Evolutionary conservation across 1,140 invertebrate genomes (phyloP).

Genomic region (Protaetia brevitarsis): DNA sequence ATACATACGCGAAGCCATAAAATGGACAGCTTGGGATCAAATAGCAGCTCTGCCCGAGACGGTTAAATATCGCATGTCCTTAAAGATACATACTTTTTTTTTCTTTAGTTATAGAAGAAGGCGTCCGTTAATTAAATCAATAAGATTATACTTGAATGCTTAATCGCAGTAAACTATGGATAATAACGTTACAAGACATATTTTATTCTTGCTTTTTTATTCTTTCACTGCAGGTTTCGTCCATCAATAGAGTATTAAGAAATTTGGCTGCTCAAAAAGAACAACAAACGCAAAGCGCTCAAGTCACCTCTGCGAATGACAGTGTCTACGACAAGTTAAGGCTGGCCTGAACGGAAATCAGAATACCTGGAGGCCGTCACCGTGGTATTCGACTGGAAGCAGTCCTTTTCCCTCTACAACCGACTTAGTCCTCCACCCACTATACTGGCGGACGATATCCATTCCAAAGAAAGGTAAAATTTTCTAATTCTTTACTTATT

Average conservation of each 20-base stretch:
- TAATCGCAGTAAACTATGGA: too few species aligned
- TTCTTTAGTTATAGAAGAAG: too few species aligned
- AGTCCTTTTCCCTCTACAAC: slow-evolving; percentile 54
- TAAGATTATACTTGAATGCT: too few species aligned
- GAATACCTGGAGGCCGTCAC: slow-evolving; percentile 72
- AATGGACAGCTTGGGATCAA: too few species aligned
- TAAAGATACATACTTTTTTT: too few species aligned
- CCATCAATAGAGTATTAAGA: slow-evolving; percentile 97
- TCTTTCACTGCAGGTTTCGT: slow-evolving; percentile 81
- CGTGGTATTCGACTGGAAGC: slow-evolving; percentile 74
- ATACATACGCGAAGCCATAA: too few species aligned
- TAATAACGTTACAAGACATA: too few species aligned
- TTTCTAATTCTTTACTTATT: background rate
- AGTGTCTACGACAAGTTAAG: slow-evolving; percentile 93
- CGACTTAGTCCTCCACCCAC: slow-evolving; percentile 51
- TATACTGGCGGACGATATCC: slow-evolving; percentile 51
- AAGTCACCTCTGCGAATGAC: slow-evolving; percentile 54
- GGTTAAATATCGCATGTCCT: too few species aligned
- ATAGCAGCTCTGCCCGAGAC: too few species aligned
- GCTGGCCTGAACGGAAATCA: slow-evolving; percentile 95
- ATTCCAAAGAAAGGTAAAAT: slow-evolving; percentile 55
- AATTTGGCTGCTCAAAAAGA: slow-evolving; percentile 98
- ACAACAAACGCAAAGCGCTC: slow-evolving; percentile 61
- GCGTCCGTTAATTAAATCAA: too few species aligned
- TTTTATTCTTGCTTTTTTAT: too few species aligned